Base-by-base conservation (phyloP, 2,113 vertebrate species). In the Leiothrix lutea region DNA sequence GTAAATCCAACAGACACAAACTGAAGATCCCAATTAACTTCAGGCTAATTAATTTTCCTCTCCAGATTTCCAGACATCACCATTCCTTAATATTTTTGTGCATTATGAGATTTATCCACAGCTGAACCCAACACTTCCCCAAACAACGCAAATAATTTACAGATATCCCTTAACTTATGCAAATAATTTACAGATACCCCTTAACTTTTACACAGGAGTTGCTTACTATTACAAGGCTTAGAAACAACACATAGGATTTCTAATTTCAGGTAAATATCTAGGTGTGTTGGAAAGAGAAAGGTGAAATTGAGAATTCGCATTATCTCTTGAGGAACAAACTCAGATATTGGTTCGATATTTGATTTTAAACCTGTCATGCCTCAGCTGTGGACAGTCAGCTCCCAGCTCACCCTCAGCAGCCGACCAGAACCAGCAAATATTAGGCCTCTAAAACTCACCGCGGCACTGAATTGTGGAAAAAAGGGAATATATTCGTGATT, bases 211-310 rank as follows among this genome's bases (percentile, higher is more conserved):
- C 26, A 10, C 18, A n/a, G 12, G 24, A 65, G 2, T 9, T 11
- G 9, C 14, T 35, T 58, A 47, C 36, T 62, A 33, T 2, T 21
- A 5, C 2, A 5, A n/a, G 25, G 17, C 15, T 66, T 14, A 58
- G 5, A 20, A 51, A 70, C 8, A 25, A 40, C 4, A 25, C 5
- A 5, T 0, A 6, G 19, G 17, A 62, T 14, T 81, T 22, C 18
- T 56, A 4, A 29, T 85, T 51, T 38, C n/a, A 25, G 22, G 5
- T 21, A 23, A 21, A 26, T 0, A 5, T 5, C 9, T 3, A 22
- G 3, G 4, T 7, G 14, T 4, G 3, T 7, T 26, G 4, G 12
- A 51, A 16, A 54, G 51, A 50, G 5, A 29, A 72, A 2, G 2
- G 10, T 21, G 36, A 21, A 86, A 31, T 0, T 6, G 42, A 73